phyloP scores from a whole-genome alignment of 2,888 invertebrate species.

The Brassicogethes aeneus region DNA sequence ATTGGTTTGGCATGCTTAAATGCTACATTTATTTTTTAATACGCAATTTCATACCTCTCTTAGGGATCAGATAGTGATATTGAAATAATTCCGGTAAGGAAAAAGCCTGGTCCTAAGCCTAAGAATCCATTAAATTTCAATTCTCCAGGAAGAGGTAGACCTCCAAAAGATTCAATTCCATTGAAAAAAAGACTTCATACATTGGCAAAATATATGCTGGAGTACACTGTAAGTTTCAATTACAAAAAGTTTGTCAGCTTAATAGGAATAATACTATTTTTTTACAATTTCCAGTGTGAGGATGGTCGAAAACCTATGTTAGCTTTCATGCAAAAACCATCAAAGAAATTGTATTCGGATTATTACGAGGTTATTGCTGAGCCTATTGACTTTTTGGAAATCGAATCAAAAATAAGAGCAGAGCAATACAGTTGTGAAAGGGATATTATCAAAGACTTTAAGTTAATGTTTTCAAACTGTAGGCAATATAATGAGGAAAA shows the following conservation, averaged over 20 bases:
- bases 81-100: slow-evolving; percentile 29
- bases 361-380: slow-evolving; percentile 90
- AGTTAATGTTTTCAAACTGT: slow-evolving; percentile 96
- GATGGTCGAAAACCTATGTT: slow-evolving; percentile 81
- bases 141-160: slow-evolving; percentile 31
- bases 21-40: too few species aligned
- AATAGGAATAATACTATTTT: neutral
- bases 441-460: slow-evolving; percentile 77
- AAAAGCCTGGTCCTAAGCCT: slow-evolving; percentile 32
- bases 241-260: neutral
- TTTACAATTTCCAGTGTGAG: slow-evolving; percentile 46
- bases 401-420: slow-evolving; percentile 82
- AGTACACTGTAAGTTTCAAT: slow-evolving; percentile 48
- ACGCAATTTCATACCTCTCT: too few species aligned
- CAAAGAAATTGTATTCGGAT: slow-evolving; percentile 88
- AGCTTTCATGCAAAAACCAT: slow-evolving; percentile 94
- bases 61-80: slow-evolving; percentile 46
- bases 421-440: slow-evolving; percentile 76
- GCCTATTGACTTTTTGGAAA: slow-evolving; percentile 92
- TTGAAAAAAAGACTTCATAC: slow-evolving; percentile 72
- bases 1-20: too few species aligned
- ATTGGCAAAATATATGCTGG: slow-evolving; percentile 67
- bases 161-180: slow-evolving; percentile 43
- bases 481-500: slow-evolving; percentile 95
- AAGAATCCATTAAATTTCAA: slow-evolving; percentile 20